Percentiles rank a stretch among this genome's conserved stretches.
These are phyloP conservation scores for Salmo trutta DNA, from an alignment of 2,797 vertebrate genomes.

Conservation along the genomic window DNA sequence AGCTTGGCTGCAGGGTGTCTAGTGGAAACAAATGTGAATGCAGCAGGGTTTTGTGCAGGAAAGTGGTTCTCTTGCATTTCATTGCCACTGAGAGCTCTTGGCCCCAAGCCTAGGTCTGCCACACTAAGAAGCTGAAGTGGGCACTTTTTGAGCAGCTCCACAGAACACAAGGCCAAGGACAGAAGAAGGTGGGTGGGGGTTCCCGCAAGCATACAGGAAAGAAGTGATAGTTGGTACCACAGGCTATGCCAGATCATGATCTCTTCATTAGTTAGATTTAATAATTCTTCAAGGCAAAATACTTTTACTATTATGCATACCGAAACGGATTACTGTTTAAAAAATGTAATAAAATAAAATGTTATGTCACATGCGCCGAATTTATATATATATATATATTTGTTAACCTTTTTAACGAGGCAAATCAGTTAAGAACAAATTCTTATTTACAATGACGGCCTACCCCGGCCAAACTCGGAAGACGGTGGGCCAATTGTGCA, in stretches of 20 bases:
- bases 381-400: too few relatives aligned
- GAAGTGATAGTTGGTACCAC: background rate
- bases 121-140: conserved; percentile 69
- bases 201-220: background rate
- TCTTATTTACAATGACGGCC: too few relatives aligned
- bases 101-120: conserved; percentile 59
- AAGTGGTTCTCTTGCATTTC: background rate
- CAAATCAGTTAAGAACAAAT: too few relatives aligned
- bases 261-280: background rate
- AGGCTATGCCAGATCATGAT: background rate
- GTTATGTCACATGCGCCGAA: too few relatives aligned
- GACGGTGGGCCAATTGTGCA: too few relatives aligned
- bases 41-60: background rate
- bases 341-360: conserved; percentile 10
- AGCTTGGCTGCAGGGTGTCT: conserved; percentile 18
- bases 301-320: conserved; percentile 21
- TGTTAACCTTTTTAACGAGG: too few relatives aligned
- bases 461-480: too few relatives aligned
- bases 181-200: conserved; percentile 37
- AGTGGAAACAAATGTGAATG: conserved; percentile 14
- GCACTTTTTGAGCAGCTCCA: conserved; percentile 65
- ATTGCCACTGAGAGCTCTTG: conserved; percentile 55
- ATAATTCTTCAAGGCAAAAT: background rate
- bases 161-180: conserved; percentile 67
- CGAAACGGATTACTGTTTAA: background rate